A percentile compares a stretch with the other conserved stretches of the same genome.
These are phyloP conservation scores for Myrmophylax atrothorax DNA, from an alignment of 2,113 vertebrate genomes.

Conservation along the genomic window DNA sequence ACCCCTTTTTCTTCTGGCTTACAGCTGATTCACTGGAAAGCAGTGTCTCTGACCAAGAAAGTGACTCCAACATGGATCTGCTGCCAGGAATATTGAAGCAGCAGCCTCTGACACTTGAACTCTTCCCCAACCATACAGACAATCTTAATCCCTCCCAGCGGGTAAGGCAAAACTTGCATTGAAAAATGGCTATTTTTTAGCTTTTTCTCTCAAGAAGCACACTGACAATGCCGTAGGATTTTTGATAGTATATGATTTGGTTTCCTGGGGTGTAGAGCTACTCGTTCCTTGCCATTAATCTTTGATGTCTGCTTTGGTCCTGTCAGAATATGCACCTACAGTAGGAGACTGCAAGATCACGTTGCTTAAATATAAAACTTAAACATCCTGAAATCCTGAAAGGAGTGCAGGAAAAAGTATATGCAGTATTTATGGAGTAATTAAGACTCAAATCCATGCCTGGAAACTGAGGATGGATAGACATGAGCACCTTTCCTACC, in stretches of 20 bases:
- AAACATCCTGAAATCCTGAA: neutral
- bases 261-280: neutral
- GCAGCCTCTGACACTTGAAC: conserved; percentile 89
- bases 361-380: neutral
- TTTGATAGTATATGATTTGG: neutral
- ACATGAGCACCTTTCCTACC: neutral
- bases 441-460: neutral
- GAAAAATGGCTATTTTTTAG: neutral
- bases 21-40: conserved; percentile 89
- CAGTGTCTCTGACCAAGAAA: conserved; percentile 88
- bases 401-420: neutral
- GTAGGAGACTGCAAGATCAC: neutral
- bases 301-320: neutral
- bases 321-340: neutral
- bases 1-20: neutral
- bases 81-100: conserved; percentile 86
- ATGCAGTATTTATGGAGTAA: neutral
- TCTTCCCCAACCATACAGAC: conserved; percentile 91
- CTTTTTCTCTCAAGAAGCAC: neutral
- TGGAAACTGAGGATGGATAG: neutral
- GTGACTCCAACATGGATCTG: conserved; percentile 87
- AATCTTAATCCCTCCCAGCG: conserved; percentile 88
- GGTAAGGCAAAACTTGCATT: conserved; percentile 71
- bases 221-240: neutral
- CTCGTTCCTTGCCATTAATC: neutral